Evolutionary conservation across 2,797 vertebrate species (phyloP).

Genomic region (Pseudotriccus pelzelni): DNA sequence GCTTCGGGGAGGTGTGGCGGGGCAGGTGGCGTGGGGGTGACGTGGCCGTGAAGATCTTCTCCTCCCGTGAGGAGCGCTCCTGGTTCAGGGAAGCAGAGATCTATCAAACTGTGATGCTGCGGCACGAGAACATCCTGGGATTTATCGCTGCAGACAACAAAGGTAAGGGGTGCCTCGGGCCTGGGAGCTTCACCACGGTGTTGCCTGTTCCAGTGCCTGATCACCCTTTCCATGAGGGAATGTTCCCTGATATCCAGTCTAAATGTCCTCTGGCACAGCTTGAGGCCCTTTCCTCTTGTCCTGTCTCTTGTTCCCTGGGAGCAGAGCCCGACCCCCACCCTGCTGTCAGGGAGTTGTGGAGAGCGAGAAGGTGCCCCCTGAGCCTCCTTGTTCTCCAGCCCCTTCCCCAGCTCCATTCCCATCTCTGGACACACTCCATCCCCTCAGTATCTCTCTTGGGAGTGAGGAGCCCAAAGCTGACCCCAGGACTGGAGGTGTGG

Average conservation of each 20-base stretch:
- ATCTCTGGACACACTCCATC: not conserved
- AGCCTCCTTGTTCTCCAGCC: not conserved
- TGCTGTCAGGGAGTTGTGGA: not conserved
- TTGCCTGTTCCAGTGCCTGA: not conserved
- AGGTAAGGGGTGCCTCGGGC: constrained; percentile 73
- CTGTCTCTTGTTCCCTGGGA: not conserved
- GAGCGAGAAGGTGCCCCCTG: not conserved
- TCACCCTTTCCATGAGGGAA: not conserved
- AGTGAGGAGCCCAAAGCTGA: not conserved
- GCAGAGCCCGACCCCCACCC: not conserved
- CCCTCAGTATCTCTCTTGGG: not conserved
- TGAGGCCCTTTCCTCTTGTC: not conserved
- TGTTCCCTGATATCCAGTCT: not conserved
- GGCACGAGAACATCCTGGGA: constrained; percentile 97
- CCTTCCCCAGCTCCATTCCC: not conserved
- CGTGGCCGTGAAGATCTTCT: constrained; percentile 98
- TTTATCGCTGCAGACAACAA: constrained; percentile 98
- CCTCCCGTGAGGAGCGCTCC: constrained; percentile 95
- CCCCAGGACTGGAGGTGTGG: not conserved
- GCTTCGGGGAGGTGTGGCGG: constrained; percentile 97
- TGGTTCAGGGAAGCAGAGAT: constrained; percentile 99
- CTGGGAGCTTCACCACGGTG: fast-evolving
- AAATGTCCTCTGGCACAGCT: not conserved
- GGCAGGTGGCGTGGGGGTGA: constrained; percentile 95
- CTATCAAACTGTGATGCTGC: constrained; percentile 97